These are phyloP conservation scores for Tiaroga cobitis DNA, from an alignment of 2,797 vertebrate genomes.

Conservation along the genomic window DNA sequence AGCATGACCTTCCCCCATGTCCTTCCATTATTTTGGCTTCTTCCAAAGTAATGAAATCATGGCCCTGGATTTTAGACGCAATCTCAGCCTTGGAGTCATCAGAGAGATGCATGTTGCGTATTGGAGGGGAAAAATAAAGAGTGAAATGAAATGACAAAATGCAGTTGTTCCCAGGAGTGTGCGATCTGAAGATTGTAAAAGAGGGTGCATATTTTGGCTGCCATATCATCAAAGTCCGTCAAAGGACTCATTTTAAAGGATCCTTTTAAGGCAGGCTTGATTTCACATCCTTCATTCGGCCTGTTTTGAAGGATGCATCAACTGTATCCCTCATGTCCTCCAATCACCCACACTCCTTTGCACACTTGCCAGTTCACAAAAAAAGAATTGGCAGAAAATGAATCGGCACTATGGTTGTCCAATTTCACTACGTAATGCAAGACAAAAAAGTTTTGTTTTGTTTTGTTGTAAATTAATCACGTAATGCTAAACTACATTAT, in stretches of 20 bases:
- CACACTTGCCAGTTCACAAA: neutral
- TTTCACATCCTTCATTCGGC: neutral
- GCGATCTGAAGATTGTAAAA: slow-evolving; percentile 76
- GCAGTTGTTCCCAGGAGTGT: slow-evolving; percentile 71
- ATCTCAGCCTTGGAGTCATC: slow-evolving; percentile 73
- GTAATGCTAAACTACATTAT: neutral
- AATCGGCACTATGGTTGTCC: neutral
- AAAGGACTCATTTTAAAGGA: neutral
- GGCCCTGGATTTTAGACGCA: slow-evolving; percentile 72
- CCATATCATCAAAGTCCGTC: neutral
- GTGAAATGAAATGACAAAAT: slow-evolving; percentile 81
- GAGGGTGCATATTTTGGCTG: neutral
- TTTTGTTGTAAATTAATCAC: neutral
- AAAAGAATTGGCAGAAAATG: neutral
- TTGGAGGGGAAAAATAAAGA: slow-evolving; percentile 57
- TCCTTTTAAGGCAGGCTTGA: neutral
- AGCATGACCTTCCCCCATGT: slow-evolving; percentile 45
- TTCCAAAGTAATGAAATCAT: slow-evolving; percentile 64
- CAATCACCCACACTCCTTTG: neutral
- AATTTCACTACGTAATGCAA: neutral
- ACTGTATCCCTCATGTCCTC: neutral
- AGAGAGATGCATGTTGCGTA: slow-evolving; percentile 76
- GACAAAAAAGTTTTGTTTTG: neutral
- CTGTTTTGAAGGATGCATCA: neutral
- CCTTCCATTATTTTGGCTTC: slow-evolving; percentile 40